These are phyloP conservation scores for Eilema caniola DNA, from an alignment of 2,888 invertebrate species.

Conservation along the genomic window DNA sequence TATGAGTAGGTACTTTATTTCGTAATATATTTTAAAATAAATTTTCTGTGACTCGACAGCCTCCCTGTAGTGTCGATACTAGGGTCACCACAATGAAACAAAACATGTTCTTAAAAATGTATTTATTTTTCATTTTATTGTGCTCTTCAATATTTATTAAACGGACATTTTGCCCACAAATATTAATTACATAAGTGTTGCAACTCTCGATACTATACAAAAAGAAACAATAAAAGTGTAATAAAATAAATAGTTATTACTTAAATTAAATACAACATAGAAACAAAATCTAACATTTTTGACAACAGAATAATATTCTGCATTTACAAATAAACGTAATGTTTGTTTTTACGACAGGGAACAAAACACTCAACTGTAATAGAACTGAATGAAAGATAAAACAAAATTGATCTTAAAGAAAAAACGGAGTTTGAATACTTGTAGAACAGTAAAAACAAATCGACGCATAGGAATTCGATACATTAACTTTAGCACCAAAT, in stretches of 20 bases:
- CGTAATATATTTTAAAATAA: too few species aligned
- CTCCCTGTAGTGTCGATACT: background rate
- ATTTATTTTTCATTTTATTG: conserved; percentile 86
- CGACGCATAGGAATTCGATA: conserved; percentile 48
- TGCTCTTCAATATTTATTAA: conserved; percentile 83
- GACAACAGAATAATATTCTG: conserved; percentile 52
- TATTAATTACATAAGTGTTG: conserved; percentile 76
- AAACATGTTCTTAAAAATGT: conserved; percentile 77
- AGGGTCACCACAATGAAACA: conserved; percentile 46
- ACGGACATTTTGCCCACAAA: conserved; percentile 69
- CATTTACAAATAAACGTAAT: conserved; percentile 45
- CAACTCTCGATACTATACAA: conserved; percentile 70
- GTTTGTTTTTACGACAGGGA: conserved; percentile 43
- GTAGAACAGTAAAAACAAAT: conserved; percentile 47
- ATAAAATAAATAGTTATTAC: conserved; percentile 74
- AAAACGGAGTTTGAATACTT: conserved; percentile 40
- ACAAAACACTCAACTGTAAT: conserved; percentile 32
- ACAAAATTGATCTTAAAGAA: conserved; percentile 48
- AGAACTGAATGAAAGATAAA: conserved; percentile 38
- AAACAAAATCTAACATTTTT: conserved; percentile 61
- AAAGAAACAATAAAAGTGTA: conserved; percentile 66
- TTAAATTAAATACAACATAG: conserved; percentile 47
- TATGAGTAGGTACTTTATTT: too few species aligned
- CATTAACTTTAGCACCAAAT: conserved; percentile 72
- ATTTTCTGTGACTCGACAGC: too few species aligned